Percentiles rank a stretch among this genome's conserved stretches.
These are phyloP conservation scores for Ailurus styani DNA, from an alignment of 2,113 vertebrate genomes.

Conservation along the genomic window DNA sequence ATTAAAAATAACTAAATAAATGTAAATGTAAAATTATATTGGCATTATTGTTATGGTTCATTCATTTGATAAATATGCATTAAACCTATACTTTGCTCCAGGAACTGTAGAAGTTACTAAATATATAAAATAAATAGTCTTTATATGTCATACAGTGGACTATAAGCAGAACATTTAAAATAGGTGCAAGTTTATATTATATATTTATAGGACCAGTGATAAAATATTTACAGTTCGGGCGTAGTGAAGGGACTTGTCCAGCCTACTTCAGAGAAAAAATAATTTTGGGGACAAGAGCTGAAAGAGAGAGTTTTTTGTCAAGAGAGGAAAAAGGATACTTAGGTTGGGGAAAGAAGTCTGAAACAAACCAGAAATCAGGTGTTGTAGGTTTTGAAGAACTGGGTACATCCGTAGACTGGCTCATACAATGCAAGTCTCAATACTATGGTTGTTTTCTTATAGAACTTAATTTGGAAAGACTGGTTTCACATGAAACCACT, in stretches of 20 bases:
- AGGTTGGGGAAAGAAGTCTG: neutral
- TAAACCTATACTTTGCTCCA: neutral
- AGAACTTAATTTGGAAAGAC: neutral
- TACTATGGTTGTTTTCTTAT: neutral
- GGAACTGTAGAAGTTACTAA: neutral
- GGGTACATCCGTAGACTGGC: neutral
- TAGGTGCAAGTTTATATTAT: neutral
- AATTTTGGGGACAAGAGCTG: neutral
- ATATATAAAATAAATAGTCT: neutral
- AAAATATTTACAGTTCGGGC: neutral
- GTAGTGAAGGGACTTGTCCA: neutral
- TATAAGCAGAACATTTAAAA: neutral
- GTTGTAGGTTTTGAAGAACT: neutral
- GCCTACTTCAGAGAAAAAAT: neutral
- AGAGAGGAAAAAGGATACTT: neutral
- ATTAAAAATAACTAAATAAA: neutral
- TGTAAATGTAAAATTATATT: neutral
- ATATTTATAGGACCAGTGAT: neutral
- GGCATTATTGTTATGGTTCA: neutral
- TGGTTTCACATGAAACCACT: neutral
- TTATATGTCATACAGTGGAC: neutral
- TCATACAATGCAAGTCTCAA: neutral
- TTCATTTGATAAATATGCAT: neutral
- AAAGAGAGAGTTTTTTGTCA: neutral
- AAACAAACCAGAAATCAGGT: neutral